These are phyloP conservation scores for Sipha maydis DNA, from an alignment of 2,888 invertebrate genomes.

Conservation along the genomic window DNA sequence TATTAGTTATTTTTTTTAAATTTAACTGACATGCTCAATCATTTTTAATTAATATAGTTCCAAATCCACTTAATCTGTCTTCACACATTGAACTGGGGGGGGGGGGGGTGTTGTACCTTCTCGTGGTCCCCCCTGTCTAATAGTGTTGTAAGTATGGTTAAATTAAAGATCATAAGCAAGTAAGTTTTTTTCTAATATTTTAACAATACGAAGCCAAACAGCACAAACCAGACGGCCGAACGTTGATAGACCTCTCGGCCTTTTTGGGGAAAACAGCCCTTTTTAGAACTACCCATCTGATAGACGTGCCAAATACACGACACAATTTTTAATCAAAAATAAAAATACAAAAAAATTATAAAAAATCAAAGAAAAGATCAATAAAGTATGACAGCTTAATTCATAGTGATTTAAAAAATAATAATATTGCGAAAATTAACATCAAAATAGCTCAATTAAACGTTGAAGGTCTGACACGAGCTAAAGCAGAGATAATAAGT, in stretches of 20 bases:
- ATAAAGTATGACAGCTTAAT: not conserved
- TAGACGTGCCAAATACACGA: not conserved
- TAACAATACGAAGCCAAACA: slow-evolving; percentile 17
- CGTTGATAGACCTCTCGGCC: not conserved
- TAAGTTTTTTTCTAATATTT: not conserved
- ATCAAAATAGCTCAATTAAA: slow-evolving; percentile 8
- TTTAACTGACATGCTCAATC: no score
- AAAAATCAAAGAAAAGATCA: not conserved
- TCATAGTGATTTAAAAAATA: not conserved
- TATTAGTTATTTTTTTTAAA: no score
- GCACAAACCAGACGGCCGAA: no score
- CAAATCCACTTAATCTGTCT: no score
- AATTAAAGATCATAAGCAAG: not conserved
- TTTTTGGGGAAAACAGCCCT: slow-evolving; percentile 4
- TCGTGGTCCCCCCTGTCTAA: no score
- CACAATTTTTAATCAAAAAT: not conserved
- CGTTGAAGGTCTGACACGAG: not conserved
- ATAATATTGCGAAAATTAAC: not conserved
- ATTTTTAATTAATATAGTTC: no score
- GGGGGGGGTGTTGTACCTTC: no score
- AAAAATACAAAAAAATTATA: no score
- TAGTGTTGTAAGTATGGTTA: no score
- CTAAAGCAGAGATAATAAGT: no score
- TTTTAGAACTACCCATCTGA: slow-evolving; percentile 5
- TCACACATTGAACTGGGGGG: no score